A percentile compares a stretch with the other conserved stretches of the same genome.
Conservation (phyloP, 2,113 vertebrate genomes). For the Rhombomys opimus region DNA sequence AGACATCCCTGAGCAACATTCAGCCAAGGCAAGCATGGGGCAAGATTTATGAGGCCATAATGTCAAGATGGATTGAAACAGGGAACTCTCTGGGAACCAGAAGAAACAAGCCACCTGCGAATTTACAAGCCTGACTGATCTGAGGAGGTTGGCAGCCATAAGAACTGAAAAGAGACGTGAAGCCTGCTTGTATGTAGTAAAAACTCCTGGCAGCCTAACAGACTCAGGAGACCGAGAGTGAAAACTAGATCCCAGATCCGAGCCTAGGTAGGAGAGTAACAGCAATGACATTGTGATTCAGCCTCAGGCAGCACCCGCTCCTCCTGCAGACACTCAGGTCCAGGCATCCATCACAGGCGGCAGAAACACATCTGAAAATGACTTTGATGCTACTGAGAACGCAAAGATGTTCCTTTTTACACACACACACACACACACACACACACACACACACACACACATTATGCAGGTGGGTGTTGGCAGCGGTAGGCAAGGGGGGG, state of each 20-base stretch:
- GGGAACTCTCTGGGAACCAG: background rate
- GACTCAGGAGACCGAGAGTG: background rate
- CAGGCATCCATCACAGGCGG: constrained; percentile 60
- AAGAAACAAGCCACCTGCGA: background rate
- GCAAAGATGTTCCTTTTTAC: constrained; percentile 57
- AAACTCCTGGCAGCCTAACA: background rate
- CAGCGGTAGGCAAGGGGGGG: background rate
- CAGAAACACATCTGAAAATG: constrained; percentile 71
- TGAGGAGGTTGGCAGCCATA: background rate
- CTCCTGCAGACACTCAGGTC: constrained; percentile 46
- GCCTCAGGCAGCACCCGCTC: constrained; percentile 44
- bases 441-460: too few relatives aligned
- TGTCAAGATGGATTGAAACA: background rate
- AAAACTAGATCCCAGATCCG: background rate
- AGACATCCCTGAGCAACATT: background rate
- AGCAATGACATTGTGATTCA: background rate
- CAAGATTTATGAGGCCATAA: background rate
- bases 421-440: background rate
- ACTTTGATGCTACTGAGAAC: constrained; percentile 40
- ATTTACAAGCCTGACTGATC: background rate
- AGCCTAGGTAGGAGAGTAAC: background rate
- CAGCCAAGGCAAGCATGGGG: background rate
- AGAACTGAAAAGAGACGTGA: background rate
- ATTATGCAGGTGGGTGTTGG: constrained; percentile 8
- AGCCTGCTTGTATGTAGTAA: background rate